Evolutionary conservation across 1,140 invertebrate genomes (phyloP), one percentile per base, ranked within the genome.

Genomic region (Macrosteles quadrilineatus): DNA sequence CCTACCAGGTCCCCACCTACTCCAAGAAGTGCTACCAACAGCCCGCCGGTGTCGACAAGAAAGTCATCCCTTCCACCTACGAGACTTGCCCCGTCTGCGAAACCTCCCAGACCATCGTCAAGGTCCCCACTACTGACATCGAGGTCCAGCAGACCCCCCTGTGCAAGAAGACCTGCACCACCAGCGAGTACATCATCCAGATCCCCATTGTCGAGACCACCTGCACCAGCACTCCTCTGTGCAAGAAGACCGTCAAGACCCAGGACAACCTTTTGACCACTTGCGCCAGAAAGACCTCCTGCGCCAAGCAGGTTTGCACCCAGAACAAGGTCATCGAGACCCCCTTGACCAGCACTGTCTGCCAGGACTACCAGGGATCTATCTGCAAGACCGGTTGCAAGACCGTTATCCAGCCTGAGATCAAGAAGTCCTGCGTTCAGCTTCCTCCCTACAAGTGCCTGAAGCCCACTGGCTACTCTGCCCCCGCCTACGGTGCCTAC

Each of bases 101-200:
- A 6, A n/a, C 6, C 23, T 25, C 25, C 9, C 4, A 27, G 23
- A 59, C 55, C 21, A 30, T n/a, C 55, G 21, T 29, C 21, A 29
- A 11, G 14, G 25, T 29, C 12, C 55, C 55, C 27, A 59, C 55
- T 25, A 59, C 55, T 6, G 25, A 59, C 27, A 30, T 27, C 55
- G 55, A 27, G 25, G 27, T 59, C 21, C 4, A 25, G 21, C 9
- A 59, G 23, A 6, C 2, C 2, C 21, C 55, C 12, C 55, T 59
- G 21, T 59, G 55, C 25, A 59, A 59, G 55, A 59, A 59, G 55
- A 23, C 27, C 21, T 59, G 55, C 25, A 59, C 55, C 27, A 59
- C 55, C 55, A 59, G 6, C 25, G 55, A 59, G 55, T 59, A 59
- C 55, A 4, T 59, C 21, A 59, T 59, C 55, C 55, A 59, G 25